Evolutionary conservation across 2,113 vertebrate genomes (phyloP), one percentile per base, ranked within the genome.

Genomic region (Telmatochromis brichardi): DNA sequence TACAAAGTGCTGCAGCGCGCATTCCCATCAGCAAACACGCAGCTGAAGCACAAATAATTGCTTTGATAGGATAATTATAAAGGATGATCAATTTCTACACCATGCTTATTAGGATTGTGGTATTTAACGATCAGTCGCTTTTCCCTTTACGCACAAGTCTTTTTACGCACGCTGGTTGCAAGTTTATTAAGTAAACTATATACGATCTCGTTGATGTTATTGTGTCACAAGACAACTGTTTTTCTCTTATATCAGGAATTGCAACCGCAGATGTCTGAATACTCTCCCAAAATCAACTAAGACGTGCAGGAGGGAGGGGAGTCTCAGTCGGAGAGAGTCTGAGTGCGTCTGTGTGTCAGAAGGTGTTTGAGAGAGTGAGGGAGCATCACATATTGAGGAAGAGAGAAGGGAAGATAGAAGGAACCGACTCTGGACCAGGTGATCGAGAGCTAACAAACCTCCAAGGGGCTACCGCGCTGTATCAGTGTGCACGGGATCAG

Each of bases 361-460:
- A 89, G 91, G 87, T 93, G 87, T 93, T 92, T 92, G 92, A 90
- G 93, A 92, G 91, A 96, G 92, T 86, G 88, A 93, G 94, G 81
- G 65, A 91, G 90, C 88, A 92, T 93, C 93, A 87, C 83, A 86
- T 81, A 90, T 53, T 91, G 88, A 94, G 92, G 88, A 90, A 86
- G 89, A 92, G 85, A 94, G 93, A 92, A 87, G 90, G 90, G 73
- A 92, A 90, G 91, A 91, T 73, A 94, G 94, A 92, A 95, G 92
- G 92, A 94, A 96, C 92, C 87, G 95, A 96, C 94, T 93, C 91
- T 96, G 96, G 94, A 96, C 95, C 95, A 95, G 96, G 95, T 95
- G 96, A 96, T 96, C 95, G 91, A 92, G 89, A 84, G 91, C 94
- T 91, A 94, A 95, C 87, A 96, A 96, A 96, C 96, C 96, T 96